phyloP scores from a whole-genome alignment of 2,888 invertebrate genomes.

The Eupithecia subumbrata region DNA sequence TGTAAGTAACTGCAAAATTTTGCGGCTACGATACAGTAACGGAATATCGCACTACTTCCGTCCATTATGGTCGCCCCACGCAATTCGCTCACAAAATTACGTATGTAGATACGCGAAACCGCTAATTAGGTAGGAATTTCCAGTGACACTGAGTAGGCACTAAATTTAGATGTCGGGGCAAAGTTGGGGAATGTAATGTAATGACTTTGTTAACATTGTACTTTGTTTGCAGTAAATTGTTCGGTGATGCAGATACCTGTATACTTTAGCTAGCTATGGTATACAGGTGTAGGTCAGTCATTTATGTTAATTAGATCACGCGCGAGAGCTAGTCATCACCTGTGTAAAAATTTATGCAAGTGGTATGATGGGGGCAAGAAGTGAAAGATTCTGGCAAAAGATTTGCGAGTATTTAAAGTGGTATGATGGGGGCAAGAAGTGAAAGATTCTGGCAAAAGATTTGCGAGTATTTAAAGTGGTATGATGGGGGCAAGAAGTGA shows the following conservation, averaged over 20 bases:
- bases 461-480: neutral
- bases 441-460: no score
- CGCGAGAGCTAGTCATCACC: neutral
- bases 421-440: no score
- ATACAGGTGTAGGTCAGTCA: neutral
- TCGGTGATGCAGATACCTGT: neutral
- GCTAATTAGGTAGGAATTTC: constrained; percentile 23
- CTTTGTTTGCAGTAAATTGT: constrained; percentile 1
- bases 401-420: neutral
- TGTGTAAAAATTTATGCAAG: neutral
- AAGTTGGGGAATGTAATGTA: constrained; percentile 18
- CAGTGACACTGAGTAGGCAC: constrained; percentile 20
- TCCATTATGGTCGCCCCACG: constrained; percentile 15
- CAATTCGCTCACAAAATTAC: neutral
- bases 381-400: no score
- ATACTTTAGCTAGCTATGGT: neutral
- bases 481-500: no score
- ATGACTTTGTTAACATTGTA: constrained; percentile 10
- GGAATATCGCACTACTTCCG: constrained; percentile 8
- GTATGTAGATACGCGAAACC: constrained; percentile 22
- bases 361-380: neutral
- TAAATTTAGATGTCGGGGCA: constrained; percentile 19
- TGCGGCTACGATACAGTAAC: neutral
- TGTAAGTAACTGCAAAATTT: neutral
- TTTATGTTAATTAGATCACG: neutral